These are phyloP conservation scores for Tetraneura akinire DNA, from an alignment of 1,140 invertebrate species.

Conservation along the genomic window DNA sequence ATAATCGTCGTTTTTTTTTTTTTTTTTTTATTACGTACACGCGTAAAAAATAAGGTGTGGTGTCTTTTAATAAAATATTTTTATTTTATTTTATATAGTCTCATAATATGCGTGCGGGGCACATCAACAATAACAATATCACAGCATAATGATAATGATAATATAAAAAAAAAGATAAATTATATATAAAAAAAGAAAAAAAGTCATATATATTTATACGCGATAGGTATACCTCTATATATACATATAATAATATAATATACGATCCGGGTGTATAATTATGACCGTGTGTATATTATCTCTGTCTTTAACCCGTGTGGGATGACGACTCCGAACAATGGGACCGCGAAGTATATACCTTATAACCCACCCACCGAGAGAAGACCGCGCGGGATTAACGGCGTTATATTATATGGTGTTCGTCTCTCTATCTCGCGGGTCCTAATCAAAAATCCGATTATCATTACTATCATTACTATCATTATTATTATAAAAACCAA, in stretches of 20 bases:
- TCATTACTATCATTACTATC: constrained; percentile 9
- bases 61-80: neutral
- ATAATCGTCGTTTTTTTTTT: too few species aligned
- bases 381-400: constrained; percentile 9
- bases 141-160: constrained; percentile 19
- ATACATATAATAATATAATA: too few species aligned
- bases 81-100: too few species aligned
- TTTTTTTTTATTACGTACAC: neutral
- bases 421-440: neutral
- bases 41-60: constrained; percentile 10
- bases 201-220: too few species aligned
- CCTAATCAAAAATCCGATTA: constrained; percentile 36
- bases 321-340: constrained; percentile 35
- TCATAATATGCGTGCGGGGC: neutral
- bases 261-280: constrained; percentile 21
- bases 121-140: constrained; percentile 2
- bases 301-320: constrained; percentile 31
- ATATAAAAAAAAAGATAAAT: neutral
- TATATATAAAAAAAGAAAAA: too few species aligned
- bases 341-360: constrained; percentile 1
- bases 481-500: too few species aligned
- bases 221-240: too few species aligned
- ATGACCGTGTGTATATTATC: constrained; percentile 3
- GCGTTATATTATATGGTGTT: neutral
- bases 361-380: constrained; percentile 38